Evolutionary conservation across 2,797 vertebrate genomes (phyloP).

Genomic region (Enoplosus armatus): DNA sequence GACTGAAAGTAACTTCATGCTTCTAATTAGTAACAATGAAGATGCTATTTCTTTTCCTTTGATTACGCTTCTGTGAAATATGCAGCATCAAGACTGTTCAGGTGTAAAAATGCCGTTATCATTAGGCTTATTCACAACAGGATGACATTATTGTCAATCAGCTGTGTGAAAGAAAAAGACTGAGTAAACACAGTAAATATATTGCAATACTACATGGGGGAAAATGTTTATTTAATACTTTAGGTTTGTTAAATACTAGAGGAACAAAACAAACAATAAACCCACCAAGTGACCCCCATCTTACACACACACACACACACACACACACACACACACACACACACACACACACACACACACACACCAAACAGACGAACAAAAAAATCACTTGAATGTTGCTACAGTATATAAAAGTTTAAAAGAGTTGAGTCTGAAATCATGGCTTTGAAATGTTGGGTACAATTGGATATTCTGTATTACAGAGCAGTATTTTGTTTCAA

Average conservation of each 20-base stretch:
- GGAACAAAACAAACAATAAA: not conserved
- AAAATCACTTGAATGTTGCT: not conserved
- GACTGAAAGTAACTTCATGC: slow-evolving; percentile 35
- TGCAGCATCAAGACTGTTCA: slow-evolving; percentile 48
- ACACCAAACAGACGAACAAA: slow-evolving; percentile 2
- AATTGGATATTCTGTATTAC: not conserved
- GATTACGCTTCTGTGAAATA: slow-evolving; percentile 46
- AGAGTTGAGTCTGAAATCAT: not conserved
- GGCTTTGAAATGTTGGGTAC: not conserved
- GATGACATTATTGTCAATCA: slow-evolving; percentile 42
- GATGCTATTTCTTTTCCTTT: slow-evolving; percentile 31
- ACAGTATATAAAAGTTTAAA: not conserved
- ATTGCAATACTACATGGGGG: not conserved
- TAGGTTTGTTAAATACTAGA: slow-evolving; percentile 15
- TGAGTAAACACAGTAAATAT: not conserved
- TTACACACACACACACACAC: not conserved
- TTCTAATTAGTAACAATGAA: slow-evolving; percentile 33
- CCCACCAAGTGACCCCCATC: not conserved
- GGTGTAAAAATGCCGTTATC: slow-evolving; percentile 54
- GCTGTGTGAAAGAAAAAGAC: slow-evolving; percentile 14
- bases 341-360: not conserved
- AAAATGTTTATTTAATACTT: no score
- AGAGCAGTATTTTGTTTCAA: not conserved
- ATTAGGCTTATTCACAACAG: slow-evolving; percentile 23
- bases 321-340: not conserved